Evolutionary conservation across 1,140 invertebrate species (phyloP), one percentile per base, ranked within the genome.

Genomic region (Armadillidium nasatum): DNA sequence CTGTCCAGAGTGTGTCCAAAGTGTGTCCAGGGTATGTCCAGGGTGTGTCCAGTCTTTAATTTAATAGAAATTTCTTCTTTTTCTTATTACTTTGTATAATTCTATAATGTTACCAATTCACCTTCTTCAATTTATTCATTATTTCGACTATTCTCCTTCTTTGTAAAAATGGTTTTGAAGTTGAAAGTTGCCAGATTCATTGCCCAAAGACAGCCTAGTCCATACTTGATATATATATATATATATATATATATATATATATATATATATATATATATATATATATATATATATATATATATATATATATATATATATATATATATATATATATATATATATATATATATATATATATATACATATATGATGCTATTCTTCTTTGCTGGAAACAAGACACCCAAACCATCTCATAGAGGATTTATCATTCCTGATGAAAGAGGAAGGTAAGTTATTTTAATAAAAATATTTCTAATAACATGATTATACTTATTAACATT

Each of bases 381-480:
- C 72, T 73, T 73, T 44, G 72, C 72, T n/a, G 72, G 72, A 45
- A 73, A 73, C 72, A 13, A 44, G 72, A 73, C 72, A 0, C 72
- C 72, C 10, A 73, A 73, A 11, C 72, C 72, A 0, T 19, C 72
- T 15, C 9, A 73, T 54, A 7, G 45, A 45, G 43, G 66, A 13
- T 69, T 54, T 23, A 70, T 70, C 11, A 77, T 77, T n/a, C 72
- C 72, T 45, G 43, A 79, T 22, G 67, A 71, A 19, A 66, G 54
- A 44, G 44, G 46, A 60, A 60, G 50, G 50, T 60, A 60, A 60
- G 11, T 3, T 60, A 15, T 60, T 15, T 60, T 60, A 50, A 3
- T 60, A 33, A 33, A 33, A 33, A 33, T 33, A 33, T 33, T 33
- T 33, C 33, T 33, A 3, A 6, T 33, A 33, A 3, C n/a, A n/a